These are phyloP conservation scores for Pteromalus puparum DNA, from an alignment of 1,140 invertebrate genomes.

Conservation along the genomic window DNA sequence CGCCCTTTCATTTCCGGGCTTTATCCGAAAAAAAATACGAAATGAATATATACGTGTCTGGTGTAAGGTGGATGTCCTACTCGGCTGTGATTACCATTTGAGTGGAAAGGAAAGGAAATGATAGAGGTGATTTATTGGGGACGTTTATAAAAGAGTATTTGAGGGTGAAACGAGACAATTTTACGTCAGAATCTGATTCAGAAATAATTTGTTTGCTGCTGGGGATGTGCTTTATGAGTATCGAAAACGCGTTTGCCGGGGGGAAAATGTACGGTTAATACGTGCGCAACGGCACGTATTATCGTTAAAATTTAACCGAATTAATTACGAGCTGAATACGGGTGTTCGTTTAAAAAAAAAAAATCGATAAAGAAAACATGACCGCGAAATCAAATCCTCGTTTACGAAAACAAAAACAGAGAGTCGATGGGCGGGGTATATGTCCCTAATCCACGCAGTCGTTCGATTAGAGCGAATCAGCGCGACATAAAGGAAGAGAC, in stretches of 20 bases:
- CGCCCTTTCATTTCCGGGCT: slow-evolving; percentile 60
- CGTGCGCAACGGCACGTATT: too few species aligned
- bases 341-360: too few species aligned
- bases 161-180: background rate
- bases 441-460: background rate
- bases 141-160: background rate
- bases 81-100: slow-evolving; percentile 18
- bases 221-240: background rate
- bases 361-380: too few species aligned
- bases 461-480: background rate
- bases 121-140: slow-evolving; percentile 22
- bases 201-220: background rate
- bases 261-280: background rate
- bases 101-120: background rate
- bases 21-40: slow-evolving; percentile 1
- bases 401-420: background rate
- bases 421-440: background rate
- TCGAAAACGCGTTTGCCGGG: background rate
- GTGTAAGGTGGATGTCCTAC: background rate
- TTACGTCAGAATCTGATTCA: background rate
- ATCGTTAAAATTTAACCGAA: background rate
- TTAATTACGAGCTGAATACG: background rate
- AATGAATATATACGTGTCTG: background rate
- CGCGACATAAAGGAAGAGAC: background rate
- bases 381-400: background rate